Evolutionary conservation across 2,888 invertebrate genomes (phyloP).

Genomic region (Meteorus colon): DNA sequence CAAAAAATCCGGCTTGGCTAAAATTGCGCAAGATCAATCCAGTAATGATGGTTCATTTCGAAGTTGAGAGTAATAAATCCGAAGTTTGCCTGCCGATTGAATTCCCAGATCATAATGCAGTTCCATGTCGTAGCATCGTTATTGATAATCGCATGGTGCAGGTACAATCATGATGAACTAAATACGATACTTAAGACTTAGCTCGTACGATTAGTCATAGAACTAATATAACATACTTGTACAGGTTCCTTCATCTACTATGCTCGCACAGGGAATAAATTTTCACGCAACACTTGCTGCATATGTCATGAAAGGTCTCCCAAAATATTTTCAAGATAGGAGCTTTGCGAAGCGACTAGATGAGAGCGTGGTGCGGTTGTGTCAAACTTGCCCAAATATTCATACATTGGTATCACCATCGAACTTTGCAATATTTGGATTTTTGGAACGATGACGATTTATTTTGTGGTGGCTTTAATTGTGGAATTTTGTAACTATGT

Average conservation of each 20-base stretch:
- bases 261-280: conserved; percentile 64
- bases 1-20: conserved; percentile 73
- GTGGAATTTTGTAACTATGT: background rate
- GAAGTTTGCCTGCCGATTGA: conserved; percentile 77
- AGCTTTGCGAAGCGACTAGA: conserved; percentile 83
- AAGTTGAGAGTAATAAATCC: conserved; percentile 78
- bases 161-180: conserved; percentile 52
- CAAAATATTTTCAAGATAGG: conserved; percentile 79
- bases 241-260: conserved; percentile 60
- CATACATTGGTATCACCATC: conserved; percentile 78
- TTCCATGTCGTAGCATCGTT: conserved; percentile 69
- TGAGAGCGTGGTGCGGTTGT: conserved; percentile 79
- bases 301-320: conserved; percentile 81
- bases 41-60: conserved; percentile 80
- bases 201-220: conserved; percentile 9
- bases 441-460: conserved; percentile 17
- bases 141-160: conserved; percentile 66
- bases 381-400: conserved; percentile 80
- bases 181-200: background rate
- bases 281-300: conserved; percentile 76
- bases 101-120: conserved; percentile 61
- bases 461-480: background rate
- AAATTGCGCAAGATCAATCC: conserved; percentile 77
- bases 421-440: conserved; percentile 48
- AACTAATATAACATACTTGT: conserved; percentile 28